Evolutionary conservation across 1,140 invertebrate species (phyloP).

Genomic region (Pteromalus puparum): DNA sequence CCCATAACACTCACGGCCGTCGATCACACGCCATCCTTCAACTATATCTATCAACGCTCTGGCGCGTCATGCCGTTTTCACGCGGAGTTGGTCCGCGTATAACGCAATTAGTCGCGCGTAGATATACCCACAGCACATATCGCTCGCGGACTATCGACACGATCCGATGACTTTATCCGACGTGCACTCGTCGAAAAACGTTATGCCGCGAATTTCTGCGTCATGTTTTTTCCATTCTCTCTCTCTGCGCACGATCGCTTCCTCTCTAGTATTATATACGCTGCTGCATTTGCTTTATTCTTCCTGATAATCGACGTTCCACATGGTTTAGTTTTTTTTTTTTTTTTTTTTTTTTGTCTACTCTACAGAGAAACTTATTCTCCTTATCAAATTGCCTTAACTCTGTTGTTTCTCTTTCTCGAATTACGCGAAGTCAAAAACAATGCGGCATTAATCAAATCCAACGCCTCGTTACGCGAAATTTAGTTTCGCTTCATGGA

Average conservation of each 20-base stretch:
- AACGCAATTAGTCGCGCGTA: background rate
- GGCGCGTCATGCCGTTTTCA: background rate
- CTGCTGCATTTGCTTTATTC: too few relatives aligned
- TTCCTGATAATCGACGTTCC: too few relatives aligned
- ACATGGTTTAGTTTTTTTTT: too few relatives aligned
- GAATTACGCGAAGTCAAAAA: too few relatives aligned
- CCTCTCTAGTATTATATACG: too few relatives aligned
- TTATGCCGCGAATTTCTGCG: background rate
- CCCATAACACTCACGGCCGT: background rate
- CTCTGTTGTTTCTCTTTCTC: too few relatives aligned
- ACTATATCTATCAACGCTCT: background rate
- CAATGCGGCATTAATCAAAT: background rate
- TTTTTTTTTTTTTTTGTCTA: too few relatives aligned
- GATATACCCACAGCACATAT: background rate
- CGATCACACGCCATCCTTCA: background rate
- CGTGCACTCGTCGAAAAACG: background rate
- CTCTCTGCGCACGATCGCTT: too few relatives aligned
- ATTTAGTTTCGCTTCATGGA: background rate
- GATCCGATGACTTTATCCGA: background rate
- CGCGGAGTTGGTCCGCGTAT: background rate
- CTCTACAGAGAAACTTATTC: too few relatives aligned
- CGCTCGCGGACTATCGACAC: background rate
- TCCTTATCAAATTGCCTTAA: too few relatives aligned
- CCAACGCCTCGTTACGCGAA: background rate
- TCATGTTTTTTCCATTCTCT: background rate